A percentile compares a stretch with the other conserved stretches of the same genome.
Evolutionary conservation across 2,888 invertebrate genomes (phyloP).

Genomic region (Meiosimyza decipiens): DNA sequence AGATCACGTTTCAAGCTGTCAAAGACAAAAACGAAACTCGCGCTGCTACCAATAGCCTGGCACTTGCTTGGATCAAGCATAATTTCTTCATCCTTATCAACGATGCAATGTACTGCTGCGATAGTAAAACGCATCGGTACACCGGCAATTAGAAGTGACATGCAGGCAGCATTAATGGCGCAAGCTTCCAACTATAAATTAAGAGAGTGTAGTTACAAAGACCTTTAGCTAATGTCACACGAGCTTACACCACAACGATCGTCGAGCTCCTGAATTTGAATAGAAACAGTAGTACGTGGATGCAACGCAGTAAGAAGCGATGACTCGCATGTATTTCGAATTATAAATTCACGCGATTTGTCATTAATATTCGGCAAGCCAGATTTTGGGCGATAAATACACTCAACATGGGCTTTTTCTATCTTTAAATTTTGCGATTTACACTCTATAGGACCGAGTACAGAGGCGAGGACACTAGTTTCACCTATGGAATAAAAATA

Average conservation of each 20-base stretch:
- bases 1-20: slow-evolving; percentile 73
- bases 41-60: slow-evolving; percentile 70
- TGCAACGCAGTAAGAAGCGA: slow-evolving; percentile 78
- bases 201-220: neutral
- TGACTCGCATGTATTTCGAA: slow-evolving; percentile 82
- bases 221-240: neutral
- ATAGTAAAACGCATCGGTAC: slow-evolving; percentile 85
- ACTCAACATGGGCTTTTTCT: slow-evolving; percentile 81
- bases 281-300: slow-evolving; percentile 82
- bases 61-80: slow-evolving; percentile 73
- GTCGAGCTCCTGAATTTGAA: slow-evolving; percentile 89
- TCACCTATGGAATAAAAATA: slow-evolving; percentile 70
- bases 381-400: slow-evolving; percentile 79
- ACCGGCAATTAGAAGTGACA: slow-evolving; percentile 85
- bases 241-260: slow-evolving; percentile 78
- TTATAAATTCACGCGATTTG: slow-evolving; percentile 78
- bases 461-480: slow-evolving; percentile 80
- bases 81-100: slow-evolving; percentile 72
- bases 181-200: slow-evolving; percentile 75
- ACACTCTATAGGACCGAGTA: slow-evolving; percentile 86
- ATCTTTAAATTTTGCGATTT: slow-evolving; percentile 80
- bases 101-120: slow-evolving; percentile 81
- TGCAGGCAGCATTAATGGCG: slow-evolving; percentile 83
- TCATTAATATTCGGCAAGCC: slow-evolving; percentile 79
- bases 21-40: slow-evolving; percentile 80